A percentile compares a stretch with the other conserved stretches of the same genome.
Conservation (phyloP, 1,140 invertebrate species). For the Lasioglossum albipes region DNA sequence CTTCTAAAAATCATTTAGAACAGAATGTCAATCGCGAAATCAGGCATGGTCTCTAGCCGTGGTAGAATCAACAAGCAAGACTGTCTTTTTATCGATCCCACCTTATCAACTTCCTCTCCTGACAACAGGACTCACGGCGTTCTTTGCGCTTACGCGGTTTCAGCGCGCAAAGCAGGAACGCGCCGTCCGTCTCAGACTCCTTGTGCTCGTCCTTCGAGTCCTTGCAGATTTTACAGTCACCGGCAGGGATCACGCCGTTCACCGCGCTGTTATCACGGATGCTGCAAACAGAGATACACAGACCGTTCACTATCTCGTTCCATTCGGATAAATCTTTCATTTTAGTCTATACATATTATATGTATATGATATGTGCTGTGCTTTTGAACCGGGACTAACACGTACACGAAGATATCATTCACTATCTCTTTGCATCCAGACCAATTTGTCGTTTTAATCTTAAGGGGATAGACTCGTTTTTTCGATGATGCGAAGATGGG, state of each 20-base stretch:
- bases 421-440: no score
- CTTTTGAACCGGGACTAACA: no score
- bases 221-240: conserved; percentile 73
- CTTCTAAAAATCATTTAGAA: conserved; percentile 65
- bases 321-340: no score
- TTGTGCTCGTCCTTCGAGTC: conserved; percentile 68
- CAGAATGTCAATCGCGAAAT: no score
- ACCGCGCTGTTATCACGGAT: conserved; percentile 69
- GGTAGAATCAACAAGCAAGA: not conserved
- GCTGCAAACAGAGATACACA: conserved; percentile 54
- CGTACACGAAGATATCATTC: no score
- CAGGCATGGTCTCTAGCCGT: no score
- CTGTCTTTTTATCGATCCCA: conserved; percentile 68
- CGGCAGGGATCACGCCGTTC: conserved; percentile 69
- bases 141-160: conserved; percentile 87
- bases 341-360: no score
- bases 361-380: no score
- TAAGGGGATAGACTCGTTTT: no score
- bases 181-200: conserved; percentile 59
- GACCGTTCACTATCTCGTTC: no score
- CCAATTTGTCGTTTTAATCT: no score
- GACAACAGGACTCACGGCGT: conserved; percentile 84
- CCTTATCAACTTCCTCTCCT: conserved; percentile 88
- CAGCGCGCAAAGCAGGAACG: conserved; percentile 71
- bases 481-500: no score